Evolutionary conservation across 2,113 vertebrate genomes (phyloP).

Genomic region (Phodopus roborovskii): DNA sequence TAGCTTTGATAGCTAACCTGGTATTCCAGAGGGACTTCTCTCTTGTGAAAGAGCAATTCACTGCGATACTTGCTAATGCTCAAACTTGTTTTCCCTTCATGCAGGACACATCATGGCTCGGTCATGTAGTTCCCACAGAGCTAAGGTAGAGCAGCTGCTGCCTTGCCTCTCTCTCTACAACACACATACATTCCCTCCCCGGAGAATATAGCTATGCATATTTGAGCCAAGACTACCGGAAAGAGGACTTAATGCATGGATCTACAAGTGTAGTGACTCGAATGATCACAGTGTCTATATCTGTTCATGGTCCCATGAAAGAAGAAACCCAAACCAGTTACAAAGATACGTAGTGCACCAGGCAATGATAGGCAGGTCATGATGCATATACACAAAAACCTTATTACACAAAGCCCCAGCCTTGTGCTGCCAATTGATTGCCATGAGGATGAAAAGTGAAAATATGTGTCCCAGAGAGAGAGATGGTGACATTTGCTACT

Average conservation of each 20-base stretch:
- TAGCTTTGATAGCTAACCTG: constrained; percentile 77
- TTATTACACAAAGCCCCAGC: background rate
- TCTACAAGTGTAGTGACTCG: background rate
- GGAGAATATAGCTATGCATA: background rate
- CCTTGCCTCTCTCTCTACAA: background rate
- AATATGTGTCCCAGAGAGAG: background rate
- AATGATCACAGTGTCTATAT: background rate
- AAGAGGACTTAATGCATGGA: background rate
- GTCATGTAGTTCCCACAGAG: background rate
- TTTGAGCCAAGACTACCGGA: background rate
- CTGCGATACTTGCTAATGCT: constrained; percentile 50
- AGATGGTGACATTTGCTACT: background rate
- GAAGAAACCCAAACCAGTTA: background rate
- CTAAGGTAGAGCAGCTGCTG: constrained; percentile 22
- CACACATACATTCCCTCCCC: background rate
- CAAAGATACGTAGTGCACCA: background rate
- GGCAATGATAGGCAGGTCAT: background rate
- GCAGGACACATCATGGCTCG: constrained; percentile 1
- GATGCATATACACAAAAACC: background rate
- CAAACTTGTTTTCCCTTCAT: background rate
- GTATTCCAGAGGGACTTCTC: constrained; percentile 63
- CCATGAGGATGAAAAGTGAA: background rate
- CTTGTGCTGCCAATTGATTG: background rate
- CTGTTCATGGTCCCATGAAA: background rate
- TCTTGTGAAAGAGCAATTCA: constrained; percentile 75